These are phyloP conservation scores for Melieria crassipennis DNA, from an alignment of 2,888 invertebrate species.

Conservation along the genomic window DNA sequence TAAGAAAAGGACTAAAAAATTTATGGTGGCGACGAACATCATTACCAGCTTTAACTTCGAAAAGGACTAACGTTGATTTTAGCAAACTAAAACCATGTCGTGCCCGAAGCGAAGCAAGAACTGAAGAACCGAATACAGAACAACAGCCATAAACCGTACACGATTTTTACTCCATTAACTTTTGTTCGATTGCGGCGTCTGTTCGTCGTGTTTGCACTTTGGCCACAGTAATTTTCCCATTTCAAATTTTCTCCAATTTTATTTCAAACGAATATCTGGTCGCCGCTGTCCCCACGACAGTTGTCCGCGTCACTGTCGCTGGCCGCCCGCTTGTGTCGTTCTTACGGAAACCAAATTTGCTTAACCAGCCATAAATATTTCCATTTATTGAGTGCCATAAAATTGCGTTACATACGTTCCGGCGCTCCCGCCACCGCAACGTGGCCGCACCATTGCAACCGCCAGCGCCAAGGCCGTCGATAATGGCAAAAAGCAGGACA, in stretches of 20 bases:
- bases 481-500: conserved; percentile 14
- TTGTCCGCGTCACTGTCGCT: background rate
- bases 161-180: conserved; percentile 21
- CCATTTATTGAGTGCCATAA: conserved; percentile 45
- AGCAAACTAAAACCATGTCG: background rate
- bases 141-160: conserved; percentile 5
- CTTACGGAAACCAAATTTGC: conserved; percentile 43
- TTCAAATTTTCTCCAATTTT: conserved; percentile 29
- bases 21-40: background rate
- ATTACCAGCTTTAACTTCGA: conserved; percentile 7
- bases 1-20: background rate
- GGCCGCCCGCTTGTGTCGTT: background rate
- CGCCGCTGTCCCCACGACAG: background rate
- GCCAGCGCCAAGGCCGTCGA: background rate
- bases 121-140: background rate
- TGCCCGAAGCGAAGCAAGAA: too few relatives aligned
- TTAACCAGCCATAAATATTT: conserved; percentile 49
- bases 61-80: conserved; percentile 21
- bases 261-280: conserved; percentile 14
- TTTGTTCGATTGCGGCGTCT: background rate
- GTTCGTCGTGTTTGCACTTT: background rate
- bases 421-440: background rate
- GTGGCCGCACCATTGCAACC: background rate
- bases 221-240: conserved; percentile 16
- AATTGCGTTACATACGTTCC: conserved; percentile 13